Evolutionary conservation across 2,113 vertebrate species (phyloP), one percentile per base, ranked within the genome.

Genomic region (Takifugu flavidus): DNA sequence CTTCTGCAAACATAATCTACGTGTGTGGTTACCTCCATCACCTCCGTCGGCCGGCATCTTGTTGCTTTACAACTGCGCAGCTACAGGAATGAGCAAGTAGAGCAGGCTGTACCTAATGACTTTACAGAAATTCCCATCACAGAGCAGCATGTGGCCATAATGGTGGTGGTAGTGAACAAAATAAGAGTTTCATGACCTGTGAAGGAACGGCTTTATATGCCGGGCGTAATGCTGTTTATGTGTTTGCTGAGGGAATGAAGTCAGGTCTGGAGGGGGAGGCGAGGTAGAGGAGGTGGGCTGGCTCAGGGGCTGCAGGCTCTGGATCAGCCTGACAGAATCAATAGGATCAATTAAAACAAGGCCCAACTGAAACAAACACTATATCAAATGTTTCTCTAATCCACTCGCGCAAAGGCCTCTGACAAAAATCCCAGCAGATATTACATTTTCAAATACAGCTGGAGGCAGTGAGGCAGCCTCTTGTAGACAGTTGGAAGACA

Each of bases 321-420:
- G 67, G 67, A 74, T 79, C 60, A 65, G 53, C 67, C 55, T 73
- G 70, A 80, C 80, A 85, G 45, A 82, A 87, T 86, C 83, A 70
- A 78, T 84, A 49, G 26, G 58, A 75, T 84, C 76, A 83, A 79
- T 80, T 77, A 83, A 83, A 67, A 81, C 61, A 50, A 20, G 59
- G 56, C 45, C 45, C 43, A 12, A 65, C 27, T 55, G 59, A 78
- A 74, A 74, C 70, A 70, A 85, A 82, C 78, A 82, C 75, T 72
- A 61, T 29, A 83, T 82, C 58, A 84, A 73, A 81, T 80, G 75
- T 70, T 67, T 71, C 53, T 70, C 47, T 83, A 73, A 77, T 83
- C 62, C 59, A 75, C 69, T 59, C 14, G 13, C 6, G 15, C 45
- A 47, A 14, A 47, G 45, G 45, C 25, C 20, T 50, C 45, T 13